Percentiles rank a stretch among this genome's conserved stretches.
These are phyloP conservation scores for Otocyon megalotis DNA, from an alignment of 2,113 vertebrate species.

Conservation along the genomic window DNA sequence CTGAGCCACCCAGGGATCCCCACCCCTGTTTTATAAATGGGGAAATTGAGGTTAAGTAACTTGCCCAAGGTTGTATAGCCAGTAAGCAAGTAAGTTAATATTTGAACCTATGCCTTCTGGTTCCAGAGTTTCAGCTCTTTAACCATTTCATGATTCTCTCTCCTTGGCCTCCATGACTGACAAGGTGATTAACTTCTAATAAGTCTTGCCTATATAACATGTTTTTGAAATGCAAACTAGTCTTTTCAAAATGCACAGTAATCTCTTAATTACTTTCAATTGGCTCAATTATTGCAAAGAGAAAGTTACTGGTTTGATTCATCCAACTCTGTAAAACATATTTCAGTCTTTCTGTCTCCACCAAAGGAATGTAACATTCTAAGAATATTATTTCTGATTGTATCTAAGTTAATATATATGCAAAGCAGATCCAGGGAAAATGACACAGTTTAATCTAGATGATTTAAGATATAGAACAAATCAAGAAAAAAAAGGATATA, in stretches of 20 bases:
- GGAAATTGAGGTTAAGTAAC: background rate
- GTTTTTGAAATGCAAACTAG: conserved; percentile 48
- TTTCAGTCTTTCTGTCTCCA: conserved; percentile 55
- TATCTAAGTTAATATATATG: background rate
- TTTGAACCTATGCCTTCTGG: background rate
- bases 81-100: background rate
- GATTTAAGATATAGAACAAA: background rate
- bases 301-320: background rate
- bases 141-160: background rate
- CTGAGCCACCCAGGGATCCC: too few relatives aligned
- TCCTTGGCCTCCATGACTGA: background rate
- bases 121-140: background rate
- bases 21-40: background rate
- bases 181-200: background rate
- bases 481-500: background rate
- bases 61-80: background rate
- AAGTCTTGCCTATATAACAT: background rate
- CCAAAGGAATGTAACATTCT: background rate
- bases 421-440: conserved; percentile 8
- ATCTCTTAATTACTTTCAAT: conserved; percentile 23
- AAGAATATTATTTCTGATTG: conserved; percentile 25
- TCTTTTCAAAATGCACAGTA: background rate
- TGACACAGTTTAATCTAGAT: conserved; percentile 7
- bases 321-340: conserved; percentile 12
- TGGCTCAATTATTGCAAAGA: conserved; percentile 24